These are phyloP conservation scores for Enteromius trimaculatus DNA, from an alignment of 2,797 vertebrate genomes.

Conservation along the genomic window DNA sequence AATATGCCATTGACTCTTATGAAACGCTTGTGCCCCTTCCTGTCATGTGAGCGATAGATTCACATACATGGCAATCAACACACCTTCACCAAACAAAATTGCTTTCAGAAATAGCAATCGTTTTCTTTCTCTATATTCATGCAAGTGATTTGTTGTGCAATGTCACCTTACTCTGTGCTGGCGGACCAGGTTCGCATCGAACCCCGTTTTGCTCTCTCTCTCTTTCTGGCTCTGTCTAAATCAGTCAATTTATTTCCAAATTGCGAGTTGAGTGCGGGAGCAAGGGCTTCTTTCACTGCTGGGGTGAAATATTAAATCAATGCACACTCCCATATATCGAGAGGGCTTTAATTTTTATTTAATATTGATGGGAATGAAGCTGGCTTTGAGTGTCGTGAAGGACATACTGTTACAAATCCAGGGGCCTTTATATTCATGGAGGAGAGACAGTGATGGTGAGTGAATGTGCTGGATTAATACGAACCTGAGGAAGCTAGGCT, in stretches of 20 bases:
- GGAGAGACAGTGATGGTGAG: conserved; percentile 72
- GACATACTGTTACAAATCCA: conserved; percentile 78
- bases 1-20: conserved; percentile 79
- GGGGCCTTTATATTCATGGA: conserved; percentile 75
- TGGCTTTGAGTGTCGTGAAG: conserved; percentile 79
- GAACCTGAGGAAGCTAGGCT: conserved; percentile 69
- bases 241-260: conserved; percentile 90
- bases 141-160: conserved; percentile 86
- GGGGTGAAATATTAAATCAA: conserved; percentile 84
- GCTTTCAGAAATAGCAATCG: conserved; percentile 85
- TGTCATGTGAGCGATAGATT: conserved; percentile 78
- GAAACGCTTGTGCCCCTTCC: conserved; percentile 75
- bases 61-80: conserved; percentile 83
- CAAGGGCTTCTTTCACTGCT: conserved; percentile 75
- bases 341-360: conserved; percentile 82
- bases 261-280: conserved; percentile 83
- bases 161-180: conserved; percentile 83
- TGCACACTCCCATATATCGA: conserved; percentile 80
- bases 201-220: conserved; percentile 51
- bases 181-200: conserved; percentile 76
- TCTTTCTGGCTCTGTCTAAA: conserved; percentile 79
- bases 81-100: conserved; percentile 82
- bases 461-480: conserved; percentile 78
- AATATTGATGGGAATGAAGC: conserved; percentile 81
- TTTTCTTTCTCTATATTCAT: conserved; percentile 85